Evolutionary conservation across 1,140 invertebrate genomes (phyloP), one percentile per base, ranked within the genome.

Genomic region (Zelostemma sp.): DNA sequence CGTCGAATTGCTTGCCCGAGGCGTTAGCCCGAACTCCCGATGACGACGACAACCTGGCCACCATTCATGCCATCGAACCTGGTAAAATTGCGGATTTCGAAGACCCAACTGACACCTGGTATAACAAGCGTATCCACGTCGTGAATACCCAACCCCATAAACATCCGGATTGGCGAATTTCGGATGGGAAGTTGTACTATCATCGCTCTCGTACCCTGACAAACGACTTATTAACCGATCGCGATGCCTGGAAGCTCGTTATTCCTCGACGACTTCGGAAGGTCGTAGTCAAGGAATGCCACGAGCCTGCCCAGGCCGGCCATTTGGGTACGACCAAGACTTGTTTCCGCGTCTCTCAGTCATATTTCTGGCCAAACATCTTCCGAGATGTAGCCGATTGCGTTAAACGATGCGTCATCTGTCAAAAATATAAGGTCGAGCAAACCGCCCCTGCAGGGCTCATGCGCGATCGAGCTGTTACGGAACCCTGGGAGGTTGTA

Each of bases 241-340:
- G 19, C 1, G 5, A 50, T 1, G 21, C 12, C 0, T 48, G 47
- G 46, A 51, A 57, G 12, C 8, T 41, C 3, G 33, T 54, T 1
- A 17, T 59, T 0, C 19, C 50, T 1, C 18, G 21, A 28, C n/a
- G 48, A 21, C 3, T 16, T 14, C 28, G 33, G 1, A 3, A 19
- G 12, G 1, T n/a, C 3, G 35, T 54, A 1, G 9, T 62, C 1
- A 8, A 8, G 0, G 60, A 63, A 18, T 25, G 8, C 11, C 51
- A 63, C 11, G 18, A 21, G 1, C n/a, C 2, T 0, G 50, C 58
- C 1, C 16, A 56, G n/a, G 56, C 75, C 14, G 80, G 77, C 1
- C 80, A 83, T 56, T 46, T 77, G 2, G 81, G 78, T 1, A 56
- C 75, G 1, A 69, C 74, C 16, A 83, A 83, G 57, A 83, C 79